Conservation (phyloP, 1,140 invertebrate species). For the Lasioglossum baleicum region DNA sequence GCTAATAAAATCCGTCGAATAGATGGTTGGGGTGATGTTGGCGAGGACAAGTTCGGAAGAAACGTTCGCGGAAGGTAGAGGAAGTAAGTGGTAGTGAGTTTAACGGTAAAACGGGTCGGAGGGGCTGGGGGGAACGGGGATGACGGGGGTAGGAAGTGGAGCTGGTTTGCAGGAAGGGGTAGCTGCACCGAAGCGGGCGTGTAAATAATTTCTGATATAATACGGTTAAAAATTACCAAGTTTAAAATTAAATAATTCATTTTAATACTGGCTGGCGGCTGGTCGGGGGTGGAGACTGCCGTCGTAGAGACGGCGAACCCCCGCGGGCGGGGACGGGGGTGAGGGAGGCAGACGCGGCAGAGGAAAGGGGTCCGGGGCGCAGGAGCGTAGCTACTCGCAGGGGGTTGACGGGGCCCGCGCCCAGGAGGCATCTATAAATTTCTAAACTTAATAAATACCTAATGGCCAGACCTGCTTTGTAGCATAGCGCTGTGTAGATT, state of each 20-base stretch:
- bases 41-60: constrained; percentile 46
- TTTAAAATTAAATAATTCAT: constrained; percentile 81
- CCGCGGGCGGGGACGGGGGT: constrained; percentile 53
- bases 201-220: constrained; percentile 79
- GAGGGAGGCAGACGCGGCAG: constrained; percentile 12
- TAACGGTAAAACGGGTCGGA: constrained; percentile 29
- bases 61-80: constrained; percentile 50
- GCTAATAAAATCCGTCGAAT: neutral
- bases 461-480: constrained; percentile 80
- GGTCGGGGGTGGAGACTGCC: constrained; percentile 58
- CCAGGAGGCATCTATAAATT: constrained; percentile 80
- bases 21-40: neutral
- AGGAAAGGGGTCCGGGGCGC: constrained; percentile 54
- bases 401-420: constrained; percentile 69
- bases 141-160: neutral
- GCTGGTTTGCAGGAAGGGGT: constrained; percentile 33
- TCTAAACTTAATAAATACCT: constrained; percentile 81
- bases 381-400: constrained; percentile 58
- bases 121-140: neutral
- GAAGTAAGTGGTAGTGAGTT: constrained; percentile 51
- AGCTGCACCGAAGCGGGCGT: constrained; percentile 67
- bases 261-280: constrained; percentile 75
- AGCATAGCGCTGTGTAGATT: constrained; percentile 72
- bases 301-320: constrained; percentile 59
- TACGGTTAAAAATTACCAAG: constrained; percentile 80